Conservation (phyloP, 2,797 vertebrate genomes). For the Xenops minutus region DNA sequence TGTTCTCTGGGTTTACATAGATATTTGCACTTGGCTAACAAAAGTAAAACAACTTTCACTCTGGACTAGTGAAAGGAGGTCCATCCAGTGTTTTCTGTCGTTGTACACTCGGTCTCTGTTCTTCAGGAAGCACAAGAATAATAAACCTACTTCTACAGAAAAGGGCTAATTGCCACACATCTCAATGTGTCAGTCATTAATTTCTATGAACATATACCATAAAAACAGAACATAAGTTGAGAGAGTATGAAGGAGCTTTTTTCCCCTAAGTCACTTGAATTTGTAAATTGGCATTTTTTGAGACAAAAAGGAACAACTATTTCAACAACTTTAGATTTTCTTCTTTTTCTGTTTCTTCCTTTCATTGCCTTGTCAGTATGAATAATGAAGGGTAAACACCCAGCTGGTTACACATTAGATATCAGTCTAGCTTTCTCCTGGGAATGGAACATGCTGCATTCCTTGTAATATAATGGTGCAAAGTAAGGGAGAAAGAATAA, state of each 20-base stretch:
- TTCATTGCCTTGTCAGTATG: neutral
- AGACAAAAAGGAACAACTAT: neutral
- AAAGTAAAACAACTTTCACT: neutral
- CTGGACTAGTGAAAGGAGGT: neutral
- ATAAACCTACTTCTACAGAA: neutral
- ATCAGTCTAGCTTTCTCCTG: conserved; percentile 12
- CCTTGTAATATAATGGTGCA: neutral
- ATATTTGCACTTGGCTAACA: neutral
- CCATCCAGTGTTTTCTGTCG: neutral
- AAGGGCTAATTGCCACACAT: neutral
- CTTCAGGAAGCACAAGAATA: neutral
- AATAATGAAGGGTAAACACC: conserved; percentile 33
- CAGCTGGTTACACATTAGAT: conserved; percentile 27
- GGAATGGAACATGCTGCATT: neutral
- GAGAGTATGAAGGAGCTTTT: neutral
- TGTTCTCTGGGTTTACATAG: neutral
- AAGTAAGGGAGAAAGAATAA: neutral
- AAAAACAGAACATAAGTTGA: neutral
- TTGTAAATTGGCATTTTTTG: neutral
- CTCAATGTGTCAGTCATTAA: neutral
- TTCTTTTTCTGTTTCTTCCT: neutral
- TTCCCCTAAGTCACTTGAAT: neutral
- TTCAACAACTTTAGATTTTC: neutral
- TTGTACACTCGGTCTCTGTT: neutral
- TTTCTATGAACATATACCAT: neutral